A percentile compares a stretch with the other conserved stretches of the same genome.
phyloP scores from a whole-genome alignment of 2,888 invertebrate genomes.

The Mimas tiliae region DNA sequence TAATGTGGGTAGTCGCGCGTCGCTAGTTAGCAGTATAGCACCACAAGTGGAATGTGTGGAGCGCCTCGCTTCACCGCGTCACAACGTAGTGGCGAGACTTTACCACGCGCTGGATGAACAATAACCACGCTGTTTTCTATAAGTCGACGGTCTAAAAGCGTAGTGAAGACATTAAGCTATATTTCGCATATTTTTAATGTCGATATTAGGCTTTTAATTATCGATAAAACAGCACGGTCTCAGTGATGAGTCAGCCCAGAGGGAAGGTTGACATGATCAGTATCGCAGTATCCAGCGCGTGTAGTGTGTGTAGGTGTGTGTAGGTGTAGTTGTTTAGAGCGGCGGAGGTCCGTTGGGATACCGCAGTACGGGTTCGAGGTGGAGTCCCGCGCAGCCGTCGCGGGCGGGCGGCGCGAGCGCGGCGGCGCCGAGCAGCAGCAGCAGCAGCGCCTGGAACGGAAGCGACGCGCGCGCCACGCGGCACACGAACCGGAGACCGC shows the following conservation, averaged over 20 bases:
- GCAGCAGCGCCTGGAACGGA: constrained; percentile 97
- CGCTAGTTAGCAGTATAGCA: constrained; percentile 7
- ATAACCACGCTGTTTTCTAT: no score
- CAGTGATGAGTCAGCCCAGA: not conserved
- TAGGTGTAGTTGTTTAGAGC: constrained; percentile 80
- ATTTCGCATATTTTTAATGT: no score
- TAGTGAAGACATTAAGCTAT: no score
- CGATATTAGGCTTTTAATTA: no score
- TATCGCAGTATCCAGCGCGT: constrained; percentile 29
- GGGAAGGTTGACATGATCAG: not conserved
- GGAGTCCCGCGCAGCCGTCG: constrained; percentile 92
- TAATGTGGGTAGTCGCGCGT: constrained; percentile 1
- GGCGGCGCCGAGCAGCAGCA: constrained; percentile 96
- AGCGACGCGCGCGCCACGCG: constrained; percentile 96
- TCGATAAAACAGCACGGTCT: no score
- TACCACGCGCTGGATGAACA: no score
- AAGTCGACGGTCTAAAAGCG: no score
- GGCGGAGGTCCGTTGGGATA: constrained; percentile 98
- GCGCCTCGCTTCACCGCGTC: not conserved
- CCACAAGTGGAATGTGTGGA: constrained; percentile 19
- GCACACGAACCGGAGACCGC: constrained; percentile 93
- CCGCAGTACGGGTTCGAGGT: constrained; percentile 94
- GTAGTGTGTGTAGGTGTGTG: not conserved
- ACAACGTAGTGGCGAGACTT: no score
- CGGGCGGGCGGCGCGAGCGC: constrained; percentile 95